Base-by-base conservation (phyloP, 1,140 invertebrate genomes). In the Nomia melanderi region DNA sequence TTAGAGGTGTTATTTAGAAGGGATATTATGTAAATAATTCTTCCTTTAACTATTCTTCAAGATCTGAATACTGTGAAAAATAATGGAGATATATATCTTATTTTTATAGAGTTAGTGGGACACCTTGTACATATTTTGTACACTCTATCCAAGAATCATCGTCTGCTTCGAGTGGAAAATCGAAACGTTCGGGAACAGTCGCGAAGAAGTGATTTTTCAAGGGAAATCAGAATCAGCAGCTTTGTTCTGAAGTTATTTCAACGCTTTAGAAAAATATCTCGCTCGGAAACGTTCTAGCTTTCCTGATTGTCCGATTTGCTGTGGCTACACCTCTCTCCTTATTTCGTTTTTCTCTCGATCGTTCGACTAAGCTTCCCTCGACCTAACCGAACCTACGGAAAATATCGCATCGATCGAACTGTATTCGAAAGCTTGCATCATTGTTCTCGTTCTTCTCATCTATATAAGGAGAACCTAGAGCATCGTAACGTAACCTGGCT, bases 291-390 rank as follows among this genome's bases (percentile, higher is more conserved):
- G 5, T 76, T 41, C 36, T 20, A 33, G 27, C 20, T 29, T 29
- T 70, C 44, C 57, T 77, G 74, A 77, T 77, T 77, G 74, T 77
- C 74, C 65, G 44, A 27, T 77, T 76, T 69, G 11, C 56, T 66
- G n/a, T 44, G 41, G 41, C 41, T 44, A 17, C 60, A 5, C 1
- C 8, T 17, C n/a, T 50, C 20, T 17, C n/a, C 47, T 17, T n/a
- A 7, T n/a, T 70, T 53, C 14, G 8, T 47, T 20, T 23, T 14
- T 50, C 11, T 20, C 1, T 50, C 25, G 11, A 6, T 1, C 33
- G 1, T 17, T 25, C 11, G 3, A n/a, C 20, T n/a, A 41, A 2
- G n/a, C 9, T n/a, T 54, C 31, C 7, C 17, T n/a, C 7, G 25
- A 27, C 0, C 12, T 44, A 31, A 70, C 8, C 20, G 1, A 60